Conservation (phyloP, 2,888 invertebrate species). For the Phyllotreta striolata region DNA sequence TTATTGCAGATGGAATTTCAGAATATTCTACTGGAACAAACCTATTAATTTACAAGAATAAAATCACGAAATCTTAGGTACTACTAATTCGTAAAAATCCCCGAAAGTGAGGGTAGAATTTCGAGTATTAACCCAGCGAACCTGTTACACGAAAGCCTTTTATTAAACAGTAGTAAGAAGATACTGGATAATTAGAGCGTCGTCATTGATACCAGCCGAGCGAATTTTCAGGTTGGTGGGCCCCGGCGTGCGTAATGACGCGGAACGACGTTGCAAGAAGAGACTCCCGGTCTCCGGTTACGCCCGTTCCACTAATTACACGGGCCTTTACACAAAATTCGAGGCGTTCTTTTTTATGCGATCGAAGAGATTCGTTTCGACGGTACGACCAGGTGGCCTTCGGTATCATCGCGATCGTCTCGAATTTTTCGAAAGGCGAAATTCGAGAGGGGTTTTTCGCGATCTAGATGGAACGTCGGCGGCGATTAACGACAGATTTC, state of each 20-base stretch:
- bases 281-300: slow-evolving; percentile 39
- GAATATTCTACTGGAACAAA: no score
- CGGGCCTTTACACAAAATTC: slow-evolving; percentile 41
- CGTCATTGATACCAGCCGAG: slow-evolving; percentile 41
- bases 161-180: slow-evolving; percentile 42
- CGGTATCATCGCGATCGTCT: slow-evolving; percentile 26
- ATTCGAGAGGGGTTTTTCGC: slow-evolving; percentile 20
- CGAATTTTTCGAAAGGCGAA: slow-evolving; percentile 21
- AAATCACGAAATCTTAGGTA: no score
- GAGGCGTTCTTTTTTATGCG: slow-evolving; percentile 36
- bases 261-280: slow-evolving; percentile 43
- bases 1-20: no score
- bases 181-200: slow-evolving; percentile 42
- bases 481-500: slow-evolving; percentile 9
- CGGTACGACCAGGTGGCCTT: slow-evolving; percentile 41
- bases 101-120: no score
- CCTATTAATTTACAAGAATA: no score
- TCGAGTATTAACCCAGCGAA: slow-evolving; percentile 16
- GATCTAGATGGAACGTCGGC: slow-evolving; percentile 23
- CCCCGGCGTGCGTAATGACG: slow-evolving; percentile 41
- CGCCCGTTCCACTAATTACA: slow-evolving; percentile 42
- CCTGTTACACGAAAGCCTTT: slow-evolving; percentile 37
- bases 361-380: slow-evolving; percentile 41
- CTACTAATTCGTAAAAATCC: no score
- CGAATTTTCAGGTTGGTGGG: slow-evolving; percentile 38